Evolutionary conservation across 1,140 invertebrate species (phyloP).

Genomic region (Bactericera cockerelli): DNA sequence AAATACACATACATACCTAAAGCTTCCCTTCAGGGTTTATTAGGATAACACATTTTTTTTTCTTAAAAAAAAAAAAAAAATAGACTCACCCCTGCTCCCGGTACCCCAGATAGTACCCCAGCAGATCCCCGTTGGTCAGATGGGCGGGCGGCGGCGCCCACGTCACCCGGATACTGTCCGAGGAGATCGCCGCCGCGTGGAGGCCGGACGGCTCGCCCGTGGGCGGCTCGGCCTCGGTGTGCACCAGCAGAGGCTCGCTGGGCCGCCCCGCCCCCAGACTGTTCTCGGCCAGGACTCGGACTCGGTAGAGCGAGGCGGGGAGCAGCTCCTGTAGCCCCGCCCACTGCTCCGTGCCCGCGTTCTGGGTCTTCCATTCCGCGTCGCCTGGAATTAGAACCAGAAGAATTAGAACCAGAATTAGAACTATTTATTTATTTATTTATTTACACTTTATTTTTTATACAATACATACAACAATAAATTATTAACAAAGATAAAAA

Average conservation of each 20-base stretch:
- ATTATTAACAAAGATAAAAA: too few relatives aligned
- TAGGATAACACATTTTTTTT: too few relatives aligned
- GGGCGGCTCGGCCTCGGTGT: slow-evolving; percentile 38
- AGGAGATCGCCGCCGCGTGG: slow-evolving; percentile 32
- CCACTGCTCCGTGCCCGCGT: slow-evolving; percentile 26
- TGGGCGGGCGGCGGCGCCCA: slow-evolving; percentile 31
- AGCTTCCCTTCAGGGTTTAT: too few relatives aligned
- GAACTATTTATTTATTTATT: not conserved
- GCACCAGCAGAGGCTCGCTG: slow-evolving; percentile 28
- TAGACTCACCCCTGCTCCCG: slow-evolving; percentile 24
- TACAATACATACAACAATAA: too few relatives aligned
- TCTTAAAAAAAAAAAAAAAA: too few relatives aligned
- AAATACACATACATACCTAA: too few relatives aligned
- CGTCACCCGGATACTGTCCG: slow-evolving; percentile 23
- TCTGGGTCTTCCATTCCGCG: slow-evolving; percentile 21
- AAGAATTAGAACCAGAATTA: slow-evolving; percentile 1
- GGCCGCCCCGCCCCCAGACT: slow-evolving; percentile 33
- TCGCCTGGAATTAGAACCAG: slow-evolving; percentile 6
- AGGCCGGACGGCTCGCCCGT: slow-evolving; percentile 35
- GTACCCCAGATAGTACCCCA: slow-evolving; percentile 41
- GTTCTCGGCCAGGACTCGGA: slow-evolving; percentile 36
- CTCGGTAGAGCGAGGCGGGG: slow-evolving; percentile 35
- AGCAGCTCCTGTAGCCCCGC: slow-evolving; percentile 29
- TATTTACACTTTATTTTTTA: too few relatives aligned
- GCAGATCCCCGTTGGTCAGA: slow-evolving; percentile 35